Base-by-base conservation (phyloP, 2,797 vertebrate genomes). In the Hipposideros larvatus region DNA sequence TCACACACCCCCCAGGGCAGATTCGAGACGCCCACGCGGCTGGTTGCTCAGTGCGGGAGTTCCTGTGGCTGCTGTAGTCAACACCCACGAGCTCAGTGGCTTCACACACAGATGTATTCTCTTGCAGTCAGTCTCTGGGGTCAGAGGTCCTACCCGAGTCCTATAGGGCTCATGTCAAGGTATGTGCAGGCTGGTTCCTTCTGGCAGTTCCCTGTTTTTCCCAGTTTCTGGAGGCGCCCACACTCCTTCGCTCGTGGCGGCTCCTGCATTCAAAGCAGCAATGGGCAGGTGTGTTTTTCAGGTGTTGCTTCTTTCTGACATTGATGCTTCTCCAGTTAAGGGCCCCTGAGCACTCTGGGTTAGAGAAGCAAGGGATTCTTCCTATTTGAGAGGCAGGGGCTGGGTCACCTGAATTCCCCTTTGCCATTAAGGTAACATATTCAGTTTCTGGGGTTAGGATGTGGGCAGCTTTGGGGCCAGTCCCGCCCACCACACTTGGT, bases 11-110 rank as follows among this genome's bases (percentile, higher is more conserved):
- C 11, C 3, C 37, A 7, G 59, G 10, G 10, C 21, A 7, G 65
- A 68, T 46, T 3, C 5, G 0, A 71, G 37, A 43, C 1, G 4
- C 11, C 11, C 18, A 5, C 0, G 0, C 0, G 57, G 7, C 11
- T 43, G 7, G 3, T 1, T 0, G 4, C 28, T 78, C 31, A 2
- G 11, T 18, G 22, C 11, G 2, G 13, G 21, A 18, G 26, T 31
- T 46, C 79, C n/a, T 11, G 2, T 41, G 1, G 2, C 34, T 19
- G 8, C 31, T 0, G 22, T 13, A 11, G 41, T 43, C 41, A 4
- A 51, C 0, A 21, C 1, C 48, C 48, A 11, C 26, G 31, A 9
- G 6, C 26, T 1, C 2, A 4, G 46, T 5, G 43, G 65, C 57
- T 48, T n/a, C 13, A 14, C 16, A 2, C 48, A 5, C 34, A 0